phyloP scores from a whole-genome alignment of 2,797 vertebrate genomes.

The Prionace glauca region DNA sequence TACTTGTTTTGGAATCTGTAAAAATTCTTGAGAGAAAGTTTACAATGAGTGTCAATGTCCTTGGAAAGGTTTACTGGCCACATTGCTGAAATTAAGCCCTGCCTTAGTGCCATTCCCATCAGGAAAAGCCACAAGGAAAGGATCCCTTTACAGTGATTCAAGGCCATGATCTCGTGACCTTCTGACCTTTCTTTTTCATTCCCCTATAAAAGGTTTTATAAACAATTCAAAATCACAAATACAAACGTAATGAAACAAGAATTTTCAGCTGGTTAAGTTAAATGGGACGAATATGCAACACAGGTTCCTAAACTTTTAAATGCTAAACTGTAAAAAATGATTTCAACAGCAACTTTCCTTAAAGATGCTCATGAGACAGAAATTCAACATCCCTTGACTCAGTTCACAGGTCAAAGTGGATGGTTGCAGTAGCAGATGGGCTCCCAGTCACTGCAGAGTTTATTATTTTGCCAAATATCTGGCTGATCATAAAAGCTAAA shows the following conservation, averaged over 20 bases:
- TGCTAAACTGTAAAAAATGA: too few species aligned
- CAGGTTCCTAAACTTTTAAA: too few species aligned
- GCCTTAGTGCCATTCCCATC: neutral
- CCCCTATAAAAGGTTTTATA: too few species aligned
- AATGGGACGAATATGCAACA: neutral
- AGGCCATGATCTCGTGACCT: neutral
- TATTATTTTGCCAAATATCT: neutral
- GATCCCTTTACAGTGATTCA: neutral
- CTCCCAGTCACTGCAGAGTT: neutral
- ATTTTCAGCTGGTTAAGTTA: neutral
- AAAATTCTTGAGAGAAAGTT: neutral
- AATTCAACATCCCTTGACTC: too few species aligned
- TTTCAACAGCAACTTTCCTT: too few species aligned
- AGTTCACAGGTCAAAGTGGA: too few species aligned
- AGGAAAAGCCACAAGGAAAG: neutral
- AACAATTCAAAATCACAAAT: neutral
- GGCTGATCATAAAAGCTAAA: neutral
- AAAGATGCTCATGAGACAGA: too few species aligned
- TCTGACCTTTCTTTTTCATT: neutral
- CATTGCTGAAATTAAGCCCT: neutral
- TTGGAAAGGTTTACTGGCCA: too few species aligned
- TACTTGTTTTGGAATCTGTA: neutral
- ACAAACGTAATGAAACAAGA: neutral
- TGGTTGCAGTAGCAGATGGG: neutral
- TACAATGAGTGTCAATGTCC: neutral